Percentiles rank a stretch among this genome's conserved stretches.
phyloP scores from a whole-genome alignment of 2,113 vertebrate species.

The Antechinus flavipes region DNA sequence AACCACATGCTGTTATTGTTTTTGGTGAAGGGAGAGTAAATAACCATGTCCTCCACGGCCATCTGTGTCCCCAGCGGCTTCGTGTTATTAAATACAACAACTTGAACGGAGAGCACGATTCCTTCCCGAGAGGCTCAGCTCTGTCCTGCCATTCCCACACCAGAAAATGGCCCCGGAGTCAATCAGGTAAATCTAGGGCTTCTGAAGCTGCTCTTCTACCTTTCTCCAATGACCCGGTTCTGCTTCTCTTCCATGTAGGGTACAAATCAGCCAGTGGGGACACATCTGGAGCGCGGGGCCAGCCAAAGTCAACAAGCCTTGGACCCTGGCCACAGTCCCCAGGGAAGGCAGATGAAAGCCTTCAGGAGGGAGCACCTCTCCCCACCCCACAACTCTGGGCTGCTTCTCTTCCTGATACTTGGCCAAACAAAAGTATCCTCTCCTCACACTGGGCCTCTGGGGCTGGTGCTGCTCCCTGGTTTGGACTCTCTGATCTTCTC shows the following conservation, averaged over 20 bases:
- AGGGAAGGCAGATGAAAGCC: background rate
- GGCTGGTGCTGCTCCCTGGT: accelerated
- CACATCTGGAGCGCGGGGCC: background rate
- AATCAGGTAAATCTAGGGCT: background rate
- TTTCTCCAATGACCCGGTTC: background rate
- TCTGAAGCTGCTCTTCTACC: background rate
- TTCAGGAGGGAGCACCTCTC: background rate
- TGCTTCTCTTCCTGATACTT: background rate
- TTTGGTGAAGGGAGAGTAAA: background rate
- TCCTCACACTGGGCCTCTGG: background rate
- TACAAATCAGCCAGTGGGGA: background rate
- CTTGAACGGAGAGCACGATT: background rate
- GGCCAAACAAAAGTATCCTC: background rate
- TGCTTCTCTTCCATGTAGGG: background rate
- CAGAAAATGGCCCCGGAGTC: background rate
- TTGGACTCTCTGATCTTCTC: background rate
- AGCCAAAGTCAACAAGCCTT: background rate
- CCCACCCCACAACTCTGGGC: background rate
- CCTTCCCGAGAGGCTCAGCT: background rate
- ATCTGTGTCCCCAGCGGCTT: background rate
- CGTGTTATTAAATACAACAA: background rate
- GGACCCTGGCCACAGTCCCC: background rate
- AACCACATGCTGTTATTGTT: background rate
- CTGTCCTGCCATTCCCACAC: background rate
- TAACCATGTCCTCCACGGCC: background rate